Conservation (phyloP, 2,888 invertebrate genomes). For the Himalopsyche tibetana region DNA sequence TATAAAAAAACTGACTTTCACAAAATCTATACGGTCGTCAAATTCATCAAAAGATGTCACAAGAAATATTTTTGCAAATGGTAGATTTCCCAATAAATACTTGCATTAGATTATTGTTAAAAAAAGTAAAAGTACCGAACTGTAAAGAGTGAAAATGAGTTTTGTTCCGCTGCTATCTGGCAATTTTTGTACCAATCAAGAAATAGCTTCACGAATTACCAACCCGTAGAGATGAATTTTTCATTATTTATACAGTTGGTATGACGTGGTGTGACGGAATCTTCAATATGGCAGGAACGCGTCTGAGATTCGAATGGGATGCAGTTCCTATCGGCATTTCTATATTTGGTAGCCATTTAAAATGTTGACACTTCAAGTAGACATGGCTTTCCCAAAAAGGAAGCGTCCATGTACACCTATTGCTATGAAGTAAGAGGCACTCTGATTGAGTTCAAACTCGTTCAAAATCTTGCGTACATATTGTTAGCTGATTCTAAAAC, state of each 20-base stretch:
- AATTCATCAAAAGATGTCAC: no score
- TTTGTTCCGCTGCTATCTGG: not conserved
- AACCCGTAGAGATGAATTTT: not conserved
- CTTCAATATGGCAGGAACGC: not conserved
- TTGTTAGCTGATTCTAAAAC: no score
- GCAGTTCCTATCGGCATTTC: not conserved
- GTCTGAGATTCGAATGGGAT: not conserved
- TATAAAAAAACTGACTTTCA: no score
- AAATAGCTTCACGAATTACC: not conserved
- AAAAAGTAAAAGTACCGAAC: not conserved
- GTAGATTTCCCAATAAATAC: no score
- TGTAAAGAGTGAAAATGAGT: not conserved
- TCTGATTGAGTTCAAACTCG: no score
- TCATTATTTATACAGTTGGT: not conserved
- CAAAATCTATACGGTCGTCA: no score
- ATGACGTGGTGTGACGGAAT: slow-evolving; percentile 9
- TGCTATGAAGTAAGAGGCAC: no score
- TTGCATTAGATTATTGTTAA: no score
- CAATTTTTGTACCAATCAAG: not conserved
- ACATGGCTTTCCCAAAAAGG: slow-evolving; percentile 3
- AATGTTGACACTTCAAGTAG: slow-evolving; percentile 17
- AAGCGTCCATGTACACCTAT: not conserved
- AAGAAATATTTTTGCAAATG: no score
- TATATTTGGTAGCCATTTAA: slow-evolving; percentile 12
- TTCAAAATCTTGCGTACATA: no score